These are phyloP conservation scores for Ylistrum balloti DNA, from an alignment of 1,140 invertebrate genomes.

Conservation along the genomic window DNA sequence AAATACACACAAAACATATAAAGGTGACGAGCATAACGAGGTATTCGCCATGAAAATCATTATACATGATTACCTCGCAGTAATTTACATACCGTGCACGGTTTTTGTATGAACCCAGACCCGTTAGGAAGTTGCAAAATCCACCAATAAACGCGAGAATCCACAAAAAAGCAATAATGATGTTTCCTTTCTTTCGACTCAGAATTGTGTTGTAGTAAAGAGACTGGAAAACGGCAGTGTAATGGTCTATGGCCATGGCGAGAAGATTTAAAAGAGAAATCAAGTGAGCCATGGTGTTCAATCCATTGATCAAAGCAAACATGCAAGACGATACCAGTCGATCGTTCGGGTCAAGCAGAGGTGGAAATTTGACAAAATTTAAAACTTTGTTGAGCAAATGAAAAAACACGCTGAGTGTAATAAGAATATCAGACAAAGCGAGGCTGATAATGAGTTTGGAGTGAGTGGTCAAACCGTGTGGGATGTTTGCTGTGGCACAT, in stretches of 20 bases:
- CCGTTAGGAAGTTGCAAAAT: conserved; percentile 81
- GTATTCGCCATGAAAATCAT: conserved; percentile 72
- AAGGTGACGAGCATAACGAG: conserved; percentile 80
- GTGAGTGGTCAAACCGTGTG: conserved; percentile 66
- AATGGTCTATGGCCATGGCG: conserved; percentile 88
- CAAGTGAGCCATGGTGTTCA: conserved; percentile 68
- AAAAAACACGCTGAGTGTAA: conserved; percentile 67
- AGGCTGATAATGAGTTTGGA: conserved; percentile 73
- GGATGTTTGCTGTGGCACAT: conserved; percentile 64
- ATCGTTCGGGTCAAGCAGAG: conserved; percentile 46
- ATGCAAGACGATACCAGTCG: conserved; percentile 60
- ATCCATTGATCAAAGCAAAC: conserved; percentile 62
- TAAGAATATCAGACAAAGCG: conserved; percentile 70
- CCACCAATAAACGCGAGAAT: conserved; percentile 83
- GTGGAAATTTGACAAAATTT: conserved; percentile 45
- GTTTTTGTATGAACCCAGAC: conserved; percentile 57
- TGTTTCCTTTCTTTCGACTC: conserved; percentile 85
- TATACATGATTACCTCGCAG: conserved; percentile 82
- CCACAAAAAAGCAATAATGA: conserved; percentile 88
- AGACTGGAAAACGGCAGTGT: conserved; percentile 93
- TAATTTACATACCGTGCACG: conserved; percentile 71
- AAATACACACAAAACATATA: conserved; percentile 79
- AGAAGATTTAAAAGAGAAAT: conserved; percentile 87
- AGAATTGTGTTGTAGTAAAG: conserved; percentile 89
- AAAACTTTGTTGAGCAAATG: conserved; percentile 67